Conservation (phyloP, 2,888 invertebrate genomes). For the Hirtodrosophila cameraria region DNA sequence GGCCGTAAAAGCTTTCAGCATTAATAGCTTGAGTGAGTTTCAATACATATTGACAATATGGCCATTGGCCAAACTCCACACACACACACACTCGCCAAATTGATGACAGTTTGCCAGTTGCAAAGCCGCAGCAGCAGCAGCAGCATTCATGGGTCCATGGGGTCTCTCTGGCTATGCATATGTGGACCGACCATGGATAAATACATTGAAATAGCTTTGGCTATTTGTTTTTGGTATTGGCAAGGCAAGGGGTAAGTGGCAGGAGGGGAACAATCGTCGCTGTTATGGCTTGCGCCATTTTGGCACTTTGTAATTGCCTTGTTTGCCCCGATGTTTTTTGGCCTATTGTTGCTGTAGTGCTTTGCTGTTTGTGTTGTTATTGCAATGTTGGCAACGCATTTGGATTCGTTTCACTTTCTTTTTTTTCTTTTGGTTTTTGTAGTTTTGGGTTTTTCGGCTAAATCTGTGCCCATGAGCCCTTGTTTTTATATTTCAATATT, state of each 20-base stretch:
- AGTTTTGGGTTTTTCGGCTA: constrained; percentile 45
- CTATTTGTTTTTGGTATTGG: constrained; percentile 72
- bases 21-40: constrained; percentile 81
- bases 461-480: constrained; percentile 68
- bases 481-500: constrained; percentile 72
- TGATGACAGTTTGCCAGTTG: constrained; percentile 80
- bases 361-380: constrained; percentile 50
- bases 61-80: constrained; percentile 75
- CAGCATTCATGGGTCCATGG: constrained; percentile 41
- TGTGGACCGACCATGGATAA: constrained; percentile 68
- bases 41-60: constrained; percentile 79
- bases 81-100: constrained; percentile 65
- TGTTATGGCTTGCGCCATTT: constrained; percentile 78
- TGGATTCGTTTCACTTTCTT: constrained; percentile 36
- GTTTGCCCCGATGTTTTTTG: constrained; percentile 70
- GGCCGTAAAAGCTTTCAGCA: constrained; percentile 78
- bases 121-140: constrained; percentile 73
- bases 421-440: constrained; percentile 33
- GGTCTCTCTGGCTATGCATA: constrained; percentile 59
- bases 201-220: constrained; percentile 77
- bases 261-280: constrained; percentile 30
- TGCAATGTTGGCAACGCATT: constrained; percentile 67
- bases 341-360: constrained; percentile 52
- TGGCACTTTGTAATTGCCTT: constrained; percentile 78
- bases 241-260: constrained; percentile 22